phyloP scores from a whole-genome alignment of 2,113 vertebrate species.

The Lepus timidus region DNA sequence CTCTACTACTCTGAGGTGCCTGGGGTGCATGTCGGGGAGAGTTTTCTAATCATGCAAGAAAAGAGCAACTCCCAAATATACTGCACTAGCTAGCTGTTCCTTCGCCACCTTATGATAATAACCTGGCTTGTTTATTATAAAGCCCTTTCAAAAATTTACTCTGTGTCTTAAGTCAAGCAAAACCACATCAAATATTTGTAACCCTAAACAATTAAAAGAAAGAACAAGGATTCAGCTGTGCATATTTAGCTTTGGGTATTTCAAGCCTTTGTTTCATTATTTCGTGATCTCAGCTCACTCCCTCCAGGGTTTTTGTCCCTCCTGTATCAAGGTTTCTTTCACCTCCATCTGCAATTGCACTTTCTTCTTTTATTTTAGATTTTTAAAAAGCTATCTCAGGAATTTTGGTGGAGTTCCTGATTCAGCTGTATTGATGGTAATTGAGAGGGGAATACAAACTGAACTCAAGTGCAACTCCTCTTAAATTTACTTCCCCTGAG shows the following conservation, averaged over 20 bases:
- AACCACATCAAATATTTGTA: conserved; percentile 58
- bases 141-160: conserved; percentile 26
- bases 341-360: conserved; percentile 47
- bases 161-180: conserved; percentile 6
- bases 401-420: conserved; percentile 77
- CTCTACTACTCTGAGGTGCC: background rate
- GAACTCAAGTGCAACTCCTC: conserved; percentile 72
- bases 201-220: conserved; percentile 46
- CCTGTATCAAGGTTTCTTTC: conserved; percentile 59
- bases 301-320: conserved; percentile 54
- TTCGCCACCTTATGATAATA: conserved; percentile 36
- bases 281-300: background rate
- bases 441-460: conserved; percentile 81
- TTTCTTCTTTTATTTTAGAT: conserved; percentile 76
- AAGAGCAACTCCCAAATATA: background rate
- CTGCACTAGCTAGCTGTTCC: background rate
- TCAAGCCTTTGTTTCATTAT: conserved; percentile 55
- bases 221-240: background rate
- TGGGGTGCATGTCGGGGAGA: background rate
- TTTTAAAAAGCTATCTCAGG: conserved; percentile 80
- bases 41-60: background rate
- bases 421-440: conserved; percentile 80
- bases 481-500: conserved; percentile 77
- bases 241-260: background rate
- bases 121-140: conserved; percentile 13